Evolutionary conservation across 92 coral and sea anemone genomes (phyloP), one percentile per base, ranked within the genome.

Genomic region (Ricordea florida): DNA sequence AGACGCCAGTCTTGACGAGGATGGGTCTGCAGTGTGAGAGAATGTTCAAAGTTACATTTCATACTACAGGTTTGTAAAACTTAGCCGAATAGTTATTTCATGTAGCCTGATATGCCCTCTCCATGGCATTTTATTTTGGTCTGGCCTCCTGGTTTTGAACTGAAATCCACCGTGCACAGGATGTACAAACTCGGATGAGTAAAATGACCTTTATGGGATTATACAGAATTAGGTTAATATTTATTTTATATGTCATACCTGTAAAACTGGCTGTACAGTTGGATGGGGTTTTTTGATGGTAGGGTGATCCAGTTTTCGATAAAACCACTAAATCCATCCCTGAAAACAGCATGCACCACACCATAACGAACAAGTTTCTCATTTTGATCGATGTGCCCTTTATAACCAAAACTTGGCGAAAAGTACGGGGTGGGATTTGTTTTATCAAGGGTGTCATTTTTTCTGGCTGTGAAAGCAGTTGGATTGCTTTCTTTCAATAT

Each of bases 281-380:
- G 50, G 21, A 73, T 73, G 5, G 80, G 80, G 53, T 73, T 73
- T 30, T 73, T 73, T 20, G 80, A 73, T 32, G 80, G 69, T 32
- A 73, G 45, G 51, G 80, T 73, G 46, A 73, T 73, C 80, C 80
- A 73, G 25, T 31, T 58, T 44, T 73, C 80, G 10, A 73, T 73
- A 57, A 21, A 73, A 5, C 69, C 69, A 57, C 80, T 42, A 35
- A 45, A 24, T 4, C 76, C 76, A 29, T 68, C 76, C 36, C 76
- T 68, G 17, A 68, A 25, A 13, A 68, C 76, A 23, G 76, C 76
- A 73, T 73, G 57, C 6, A 56, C 38, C 8, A 57, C 67, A 14
- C 79, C 79, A 51, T 57, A 72, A 4, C 55, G 72, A 5, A 65
- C 72, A 10, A 65, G 37, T 29, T 66, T 66, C 62, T 71, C 67